Base-by-base conservation (phyloP, 2,888 invertebrate species). In the Calliopum simillimum region DNA sequence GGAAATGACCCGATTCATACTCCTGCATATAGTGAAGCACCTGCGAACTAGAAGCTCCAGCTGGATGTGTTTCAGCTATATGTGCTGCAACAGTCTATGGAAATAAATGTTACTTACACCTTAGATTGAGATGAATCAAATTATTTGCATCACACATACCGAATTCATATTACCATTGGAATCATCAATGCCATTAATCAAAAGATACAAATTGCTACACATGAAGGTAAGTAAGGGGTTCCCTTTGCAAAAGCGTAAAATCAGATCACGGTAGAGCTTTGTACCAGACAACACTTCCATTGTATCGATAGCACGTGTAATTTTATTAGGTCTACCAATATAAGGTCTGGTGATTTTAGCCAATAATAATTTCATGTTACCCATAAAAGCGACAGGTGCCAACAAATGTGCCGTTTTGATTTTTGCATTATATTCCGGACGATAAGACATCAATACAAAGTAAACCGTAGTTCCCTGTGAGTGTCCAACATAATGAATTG, bases 381-480 rank as follows among this genome's bases (percentile, higher is more conserved):
- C 86, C 88, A 90, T 88, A 58, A 73, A 78, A 0, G 72, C 76
- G 49, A 74, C 71, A 13, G 78, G 79, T 19, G 76, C 78, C 66
- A 79, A 46, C 55, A 79, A 63, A 55, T 77, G 74, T 0, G 74
- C 75, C 5, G 75, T 75, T 62, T 75, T 76, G 2, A 79, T 77
- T 63, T 76, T 76, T 0, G 63, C 66, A 68, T 78, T 78, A 44
- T 78, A 79, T 21, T 71, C 72, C 1, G 79, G 78, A 13, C 53
- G 63, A 49, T 68, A 64, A 4, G 77, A 73, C 61, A 78, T 71
- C 47, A 79, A 59, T 1, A 78, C 76, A 16, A 76, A 71, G 59
- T 74, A 75, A 0, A 71, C 59, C 6, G 78, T 76, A 5, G 76
- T 75, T 2, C 80, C 80, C 55, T 80, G 80, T 2, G 80, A 80